Percentiles rank a stretch among this genome's conserved stretches.
Conservation (phyloP, 2,113 vertebrate genomes). For the Mus pahari region DNA sequence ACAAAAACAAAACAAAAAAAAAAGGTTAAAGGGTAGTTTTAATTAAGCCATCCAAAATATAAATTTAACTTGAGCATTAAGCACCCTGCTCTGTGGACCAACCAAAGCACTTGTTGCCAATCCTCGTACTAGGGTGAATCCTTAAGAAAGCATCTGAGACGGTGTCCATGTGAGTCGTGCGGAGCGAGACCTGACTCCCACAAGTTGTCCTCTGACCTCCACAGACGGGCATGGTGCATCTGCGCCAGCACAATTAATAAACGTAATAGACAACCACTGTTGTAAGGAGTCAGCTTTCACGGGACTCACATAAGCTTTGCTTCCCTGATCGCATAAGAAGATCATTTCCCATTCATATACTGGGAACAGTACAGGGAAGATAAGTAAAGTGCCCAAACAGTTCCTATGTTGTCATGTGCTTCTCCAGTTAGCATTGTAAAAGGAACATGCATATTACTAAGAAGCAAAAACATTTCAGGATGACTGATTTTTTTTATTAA, state of each 20-base stretch:
- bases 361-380: background rate
- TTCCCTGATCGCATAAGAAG: constrained; percentile 65
- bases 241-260: background rate
- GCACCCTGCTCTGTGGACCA: background rate
- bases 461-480: constrained; percentile 78
- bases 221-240: background rate
- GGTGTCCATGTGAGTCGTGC: no score
- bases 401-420: constrained; percentile 47
- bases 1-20: background rate
- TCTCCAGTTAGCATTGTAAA: constrained; percentile 69
- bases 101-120: background rate
- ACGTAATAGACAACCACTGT: background rate
- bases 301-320: constrained; percentile 66
- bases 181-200: background rate
- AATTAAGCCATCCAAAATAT: constrained; percentile 58
- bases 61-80: constrained; percentile 38
- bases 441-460: constrained; percentile 71
- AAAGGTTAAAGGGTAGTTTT: constrained; percentile 61
- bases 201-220: no score
- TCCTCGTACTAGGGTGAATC: background rate
- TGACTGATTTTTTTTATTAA: constrained; percentile 82
- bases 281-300: constrained; percentile 47
- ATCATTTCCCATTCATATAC: constrained; percentile 20
- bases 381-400: constrained; percentile 20
- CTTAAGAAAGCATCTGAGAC: no score